Evolutionary conservation across 2,113 vertebrate genomes (phyloP).

Genomic region (Herpailurus yagouaroundi): DNA sequence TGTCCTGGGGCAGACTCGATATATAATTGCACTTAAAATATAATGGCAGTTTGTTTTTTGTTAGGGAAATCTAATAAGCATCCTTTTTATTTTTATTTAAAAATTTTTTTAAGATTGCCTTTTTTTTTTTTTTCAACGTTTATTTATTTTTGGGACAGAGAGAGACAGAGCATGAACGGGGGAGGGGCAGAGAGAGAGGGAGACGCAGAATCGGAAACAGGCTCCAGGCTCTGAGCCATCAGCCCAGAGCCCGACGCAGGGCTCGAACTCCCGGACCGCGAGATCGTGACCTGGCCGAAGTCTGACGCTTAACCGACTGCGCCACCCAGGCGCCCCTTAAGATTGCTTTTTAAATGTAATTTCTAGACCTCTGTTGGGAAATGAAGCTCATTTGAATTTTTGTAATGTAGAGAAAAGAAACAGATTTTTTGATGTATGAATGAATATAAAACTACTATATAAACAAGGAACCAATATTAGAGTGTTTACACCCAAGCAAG

Average conservation of each 20-base stretch:
- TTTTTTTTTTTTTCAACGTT: too few relatives aligned
- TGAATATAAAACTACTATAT: neutral
- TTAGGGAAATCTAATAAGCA: neutral
- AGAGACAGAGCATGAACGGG: too few relatives aligned
- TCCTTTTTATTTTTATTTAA: neutral
- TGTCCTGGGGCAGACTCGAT: neutral
- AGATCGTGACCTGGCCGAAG: too few relatives aligned
- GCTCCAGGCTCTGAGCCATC: too few relatives aligned
- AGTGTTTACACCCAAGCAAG: neutral
- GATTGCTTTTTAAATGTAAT: neutral
- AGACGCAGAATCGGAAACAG: too few relatives aligned
- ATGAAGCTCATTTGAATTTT: constrained; percentile 25
- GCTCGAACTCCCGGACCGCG: too few relatives aligned
- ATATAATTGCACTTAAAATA: neutral
- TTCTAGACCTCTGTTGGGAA: neutral
- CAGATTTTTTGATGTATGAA: neutral
- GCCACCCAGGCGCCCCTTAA: too few relatives aligned
- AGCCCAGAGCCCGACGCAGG: too few relatives aligned
- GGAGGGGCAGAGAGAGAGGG: too few relatives aligned
- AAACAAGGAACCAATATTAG: neutral
- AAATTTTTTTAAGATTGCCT: neutral
- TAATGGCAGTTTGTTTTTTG: neutral
- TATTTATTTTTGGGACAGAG: too few relatives aligned
- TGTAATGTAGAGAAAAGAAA: neutral
- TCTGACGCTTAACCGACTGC: too few relatives aligned